Conservation (phyloP, 2,797 vertebrate genomes). For the Xenopus petersii region DNA sequence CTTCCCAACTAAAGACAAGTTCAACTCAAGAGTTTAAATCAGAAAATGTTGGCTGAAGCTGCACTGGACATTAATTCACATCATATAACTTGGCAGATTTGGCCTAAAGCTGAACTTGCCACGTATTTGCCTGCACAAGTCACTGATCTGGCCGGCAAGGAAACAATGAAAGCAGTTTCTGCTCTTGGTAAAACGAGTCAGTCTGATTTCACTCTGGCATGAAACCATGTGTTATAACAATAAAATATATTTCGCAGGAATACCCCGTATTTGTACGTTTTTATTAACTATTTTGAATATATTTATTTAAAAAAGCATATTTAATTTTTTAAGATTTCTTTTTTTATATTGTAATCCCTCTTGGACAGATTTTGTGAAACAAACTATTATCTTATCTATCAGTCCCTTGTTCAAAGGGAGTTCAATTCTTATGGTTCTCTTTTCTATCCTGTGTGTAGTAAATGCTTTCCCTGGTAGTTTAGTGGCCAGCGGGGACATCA, state of each 20-base stretch:
- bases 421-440: too few relatives aligned
- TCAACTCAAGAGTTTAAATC: constrained; percentile 72
- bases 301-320: too few relatives aligned
- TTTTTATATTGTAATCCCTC: too few relatives aligned
- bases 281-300: not conserved
- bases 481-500: too few relatives aligned
- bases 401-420: too few relatives aligned
- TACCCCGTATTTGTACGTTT: not conserved
- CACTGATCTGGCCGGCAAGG: constrained; percentile 52
- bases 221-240: not conserved
- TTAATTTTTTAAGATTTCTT: too few relatives aligned
- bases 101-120: constrained; percentile 73
- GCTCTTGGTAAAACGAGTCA: constrained; percentile 38
- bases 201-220: constrained; percentile 8
- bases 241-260: not conserved
- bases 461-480: too few relatives aligned
- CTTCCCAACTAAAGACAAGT: constrained; percentile 67
- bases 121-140: constrained; percentile 59
- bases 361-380: too few relatives aligned
- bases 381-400: too few relatives aligned
- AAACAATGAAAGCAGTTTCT: constrained; percentile 47
- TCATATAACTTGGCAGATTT: constrained; percentile 72
- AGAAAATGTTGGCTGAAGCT: constrained; percentile 64
- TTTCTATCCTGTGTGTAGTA: too few relatives aligned
- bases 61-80: constrained; percentile 70